Evolutionary conservation across 2,888 invertebrate species (phyloP), one percentile per base, ranked within the genome.

Genomic region (Cryptocheilus praepositus): DNA sequence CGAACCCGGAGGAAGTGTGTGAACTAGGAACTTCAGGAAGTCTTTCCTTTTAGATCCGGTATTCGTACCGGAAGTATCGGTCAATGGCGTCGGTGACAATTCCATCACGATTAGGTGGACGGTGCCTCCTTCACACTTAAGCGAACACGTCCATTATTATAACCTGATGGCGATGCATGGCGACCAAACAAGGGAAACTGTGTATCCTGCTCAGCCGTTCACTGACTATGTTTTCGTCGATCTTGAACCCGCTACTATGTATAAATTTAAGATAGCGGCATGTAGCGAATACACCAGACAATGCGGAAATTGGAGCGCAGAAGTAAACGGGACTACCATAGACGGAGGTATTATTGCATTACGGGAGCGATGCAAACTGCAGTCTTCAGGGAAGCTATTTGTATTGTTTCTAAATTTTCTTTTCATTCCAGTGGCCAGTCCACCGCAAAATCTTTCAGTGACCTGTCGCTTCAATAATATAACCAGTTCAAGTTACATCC

Each of bases 21-120:
- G 43, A 19, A 59, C 11, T 8, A 15, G 7, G 28, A 60, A 46
- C 53, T 62, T n/a, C n/a, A n/a, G 5, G 5, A 2, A 25, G 25
- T 5, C 5, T 25, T 5, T 28, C 36, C 45, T 84, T 86, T 1
- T 76, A 86, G 95, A 96, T 89, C 96, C 96, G 0, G 90, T 92
- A 69, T 96, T 95, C 83, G 91, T 94, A 52, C 96, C 96, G 0
- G 93, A 93, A 83, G 93, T 95, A 51, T 92, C 93, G 52, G 93
- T 95, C 0, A 95, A 95, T 45, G 96, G 91, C 1, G 91, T 90
- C 16, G 91, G 92, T 5, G 89, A 90, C 15, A 93, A 93, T 22
- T 95, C 96, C 0, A 95, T 96, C 67, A 95, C 95, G 0, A 93
- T 96, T 59, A 94, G 94, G 0, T 96, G 96, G 95, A 91, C 91